Evolutionary conservation across 2,888 invertebrate genomes (phyloP), one percentile per base, ranked within the genome.

Genomic region (Pediacus dermestoides): DNA sequence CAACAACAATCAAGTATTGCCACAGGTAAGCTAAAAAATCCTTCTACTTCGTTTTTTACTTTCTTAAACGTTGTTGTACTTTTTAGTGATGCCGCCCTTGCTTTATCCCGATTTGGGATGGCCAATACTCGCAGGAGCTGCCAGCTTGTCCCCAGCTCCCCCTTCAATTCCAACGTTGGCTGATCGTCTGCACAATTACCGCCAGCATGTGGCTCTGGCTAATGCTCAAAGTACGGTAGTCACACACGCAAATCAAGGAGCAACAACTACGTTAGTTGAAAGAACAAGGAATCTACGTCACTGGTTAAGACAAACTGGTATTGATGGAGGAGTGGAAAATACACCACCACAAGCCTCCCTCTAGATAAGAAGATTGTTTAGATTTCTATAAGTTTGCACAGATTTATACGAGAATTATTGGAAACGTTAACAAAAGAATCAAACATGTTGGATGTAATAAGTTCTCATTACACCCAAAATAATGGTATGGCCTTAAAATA

Each of bases 211-310:
- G 2, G 69, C 72, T 53, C 63, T 74, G 39, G 71, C 70, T n/a
- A 72, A 68, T 35, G 68, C 69, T 11, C 69, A 70, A 50, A 66
- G 67, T 40, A 70, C 69, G 4, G 60, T 70, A 22, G 73, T 56
- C 58, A 78, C 51, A 53, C 74, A 58, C 35, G 66, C 65, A 4
- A 53, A 57, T 10, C 74, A 77, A 14, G 76, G 75, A 34, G 75
- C 76, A 12, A 75, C 80, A 1, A 77, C 80, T 4, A 79, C 77
- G 36, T 61, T 82, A 35, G 79, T 80, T 30, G 82, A 82, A 55
- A 70, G 81, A 18, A 81, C 81, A 1, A 70, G 78, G 37, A 80
- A 80, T 53, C 66, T 82, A 41, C 71, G 81, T 43, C 81, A 82
- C 54, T 82, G 82, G 82, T 61, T 82, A 40, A 71, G 78, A 9